Evolutionary conservation across 2,113 vertebrate genomes (phyloP).

Genomic region (Peromyscus polionotus): DNA sequence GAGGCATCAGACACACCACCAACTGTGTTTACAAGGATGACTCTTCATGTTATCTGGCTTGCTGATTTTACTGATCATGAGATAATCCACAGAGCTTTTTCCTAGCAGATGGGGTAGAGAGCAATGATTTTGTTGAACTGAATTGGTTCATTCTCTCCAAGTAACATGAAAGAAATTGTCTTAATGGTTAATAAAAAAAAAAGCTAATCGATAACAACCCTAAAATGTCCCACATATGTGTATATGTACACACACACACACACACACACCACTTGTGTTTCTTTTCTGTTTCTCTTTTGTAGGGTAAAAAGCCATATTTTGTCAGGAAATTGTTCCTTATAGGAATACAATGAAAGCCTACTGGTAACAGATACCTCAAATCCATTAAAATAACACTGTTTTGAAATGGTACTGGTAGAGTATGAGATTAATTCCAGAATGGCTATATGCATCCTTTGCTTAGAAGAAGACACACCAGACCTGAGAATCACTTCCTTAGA

Average conservation of each 20-base stretch:
- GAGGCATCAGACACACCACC: fast-evolving
- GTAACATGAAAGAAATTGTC: conserved; percentile 53
- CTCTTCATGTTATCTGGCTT: conserved; percentile 63
- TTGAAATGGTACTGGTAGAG: conserved; percentile 73
- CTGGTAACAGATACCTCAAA: conserved; percentile 70
- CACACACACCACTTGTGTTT: neutral
- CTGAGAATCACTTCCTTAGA: conserved; percentile 52
- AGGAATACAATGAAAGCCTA: conserved; percentile 55
- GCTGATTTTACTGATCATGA: conserved; percentile 66
- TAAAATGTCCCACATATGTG: neutral
- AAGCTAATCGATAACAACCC: neutral
- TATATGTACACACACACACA: neutral
- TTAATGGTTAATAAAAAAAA: conserved; percentile 64
- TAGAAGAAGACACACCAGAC: conserved; percentile 57
- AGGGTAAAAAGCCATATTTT: conserved; percentile 50
- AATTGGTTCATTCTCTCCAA: conserved; percentile 49
- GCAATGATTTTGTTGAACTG: conserved; percentile 35
- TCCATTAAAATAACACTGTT: conserved; percentile 62
- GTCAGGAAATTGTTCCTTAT: conserved; percentile 77
- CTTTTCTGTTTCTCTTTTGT: conserved; percentile 65
- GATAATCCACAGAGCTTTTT: neutral
- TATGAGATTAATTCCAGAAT: conserved; percentile 80
- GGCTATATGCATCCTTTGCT: conserved; percentile 58
- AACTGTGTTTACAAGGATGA: neutral
- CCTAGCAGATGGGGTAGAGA: conserved; percentile 52